Evolutionary conservation across 2,113 vertebrate genomes (phyloP).

Genomic region (Hydropotes inermis): DNA sequence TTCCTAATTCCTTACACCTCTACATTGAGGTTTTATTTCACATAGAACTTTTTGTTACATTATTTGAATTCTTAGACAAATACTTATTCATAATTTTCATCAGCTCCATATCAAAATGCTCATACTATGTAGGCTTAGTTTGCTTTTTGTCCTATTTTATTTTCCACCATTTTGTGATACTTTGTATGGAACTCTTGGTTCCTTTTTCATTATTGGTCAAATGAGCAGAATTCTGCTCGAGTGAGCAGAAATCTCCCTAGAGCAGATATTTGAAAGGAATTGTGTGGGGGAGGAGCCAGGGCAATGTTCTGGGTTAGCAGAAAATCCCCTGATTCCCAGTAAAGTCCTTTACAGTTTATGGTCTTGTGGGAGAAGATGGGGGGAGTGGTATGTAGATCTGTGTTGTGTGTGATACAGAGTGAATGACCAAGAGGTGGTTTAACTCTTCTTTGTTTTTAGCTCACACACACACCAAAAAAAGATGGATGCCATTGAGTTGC

Average conservation of each 20-base stretch:
- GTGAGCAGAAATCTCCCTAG: neutral
- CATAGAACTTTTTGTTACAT: neutral
- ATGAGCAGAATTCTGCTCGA: neutral
- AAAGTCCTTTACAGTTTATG: neutral
- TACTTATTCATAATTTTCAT: slow-evolving; percentile 41
- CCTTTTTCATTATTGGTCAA: slow-evolving; percentile 31
- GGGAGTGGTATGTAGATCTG: neutral
- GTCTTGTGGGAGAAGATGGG: neutral
- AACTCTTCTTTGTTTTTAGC: neutral
- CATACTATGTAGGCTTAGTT: neutral
- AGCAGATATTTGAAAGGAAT: neutral
- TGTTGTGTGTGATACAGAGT: neutral
- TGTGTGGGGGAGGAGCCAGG: neutral
- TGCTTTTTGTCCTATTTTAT: neutral
- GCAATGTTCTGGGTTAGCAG: neutral
- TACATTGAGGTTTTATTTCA: neutral
- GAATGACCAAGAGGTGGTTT: neutral
- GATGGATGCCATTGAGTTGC: neutral
- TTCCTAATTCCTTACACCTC: neutral
- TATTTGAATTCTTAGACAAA: slow-evolving; percentile 35
- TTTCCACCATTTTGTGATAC: neutral
- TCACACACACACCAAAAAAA: neutral
- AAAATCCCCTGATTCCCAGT: neutral
- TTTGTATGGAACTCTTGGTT: neutral
- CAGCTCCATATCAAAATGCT: neutral